Conservation (phyloP, 92 coral and sea anemone species). For the Epizoanthus ramosus region DNA sequence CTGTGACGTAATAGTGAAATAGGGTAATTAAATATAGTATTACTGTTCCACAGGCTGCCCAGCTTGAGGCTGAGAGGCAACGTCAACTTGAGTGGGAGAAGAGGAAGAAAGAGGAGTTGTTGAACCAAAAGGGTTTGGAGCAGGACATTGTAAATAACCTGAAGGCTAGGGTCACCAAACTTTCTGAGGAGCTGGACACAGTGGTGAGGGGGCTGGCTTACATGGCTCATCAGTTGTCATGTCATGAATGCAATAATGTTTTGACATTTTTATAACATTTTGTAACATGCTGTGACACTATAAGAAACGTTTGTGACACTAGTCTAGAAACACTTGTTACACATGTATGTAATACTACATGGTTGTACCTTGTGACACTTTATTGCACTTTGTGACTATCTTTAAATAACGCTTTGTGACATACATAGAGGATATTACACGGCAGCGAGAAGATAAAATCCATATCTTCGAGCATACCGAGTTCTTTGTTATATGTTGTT, state of each 20-base stretch:
- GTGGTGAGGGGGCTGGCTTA: constrained; percentile 63
- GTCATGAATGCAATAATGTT: not conserved
- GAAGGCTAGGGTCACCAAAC: constrained; percentile 83
- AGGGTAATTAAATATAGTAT: too few species aligned
- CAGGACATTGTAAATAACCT: constrained; percentile 95
- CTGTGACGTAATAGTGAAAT: too few species aligned
- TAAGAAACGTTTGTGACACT: not conserved
- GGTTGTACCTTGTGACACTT: too few species aligned
- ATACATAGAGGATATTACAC: too few species aligned
- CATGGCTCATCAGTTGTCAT: not conserved
- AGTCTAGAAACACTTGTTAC: not conserved
- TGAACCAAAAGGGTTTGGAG: constrained; percentile 93
- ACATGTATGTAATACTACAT: too few species aligned
- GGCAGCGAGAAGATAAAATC: too few species aligned
- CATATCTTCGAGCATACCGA: too few species aligned
- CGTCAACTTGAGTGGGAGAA: constrained; percentile 98
- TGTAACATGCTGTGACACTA: not conserved
- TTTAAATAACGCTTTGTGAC: too few species aligned
- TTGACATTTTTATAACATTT: not conserved
- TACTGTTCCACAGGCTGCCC: constrained; percentile 62
- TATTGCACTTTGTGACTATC: too few species aligned
- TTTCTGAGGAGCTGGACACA: constrained; percentile 80
- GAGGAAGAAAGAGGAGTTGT: constrained; percentile 87
- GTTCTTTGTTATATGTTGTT: too few species aligned
- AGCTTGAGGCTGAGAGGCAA: constrained; percentile 95